Evolutionary conservation across 2,888 invertebrate species (phyloP), one percentile per base, ranked within the genome.

Genomic region (Drosophila prostipennis): DNA sequence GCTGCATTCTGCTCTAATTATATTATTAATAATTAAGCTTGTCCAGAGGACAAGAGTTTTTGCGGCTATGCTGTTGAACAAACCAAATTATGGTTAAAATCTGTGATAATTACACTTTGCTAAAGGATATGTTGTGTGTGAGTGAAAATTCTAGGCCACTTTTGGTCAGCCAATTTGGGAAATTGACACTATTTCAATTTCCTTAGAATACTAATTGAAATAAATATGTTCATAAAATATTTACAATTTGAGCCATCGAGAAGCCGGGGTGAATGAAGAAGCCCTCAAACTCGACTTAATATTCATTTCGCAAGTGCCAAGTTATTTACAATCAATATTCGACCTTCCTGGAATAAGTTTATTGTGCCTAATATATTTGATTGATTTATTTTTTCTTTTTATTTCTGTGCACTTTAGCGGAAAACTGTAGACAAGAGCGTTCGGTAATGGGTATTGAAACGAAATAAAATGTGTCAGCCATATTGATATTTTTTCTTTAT

Each of bases 401-500:
- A 54, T 55, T 45, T 60, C 16, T 45, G 32, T 14, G 45, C 26
- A 59, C 67, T 72, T 48, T 58, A 70, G 61, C 76, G 51, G 42
- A 60, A 57, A 56, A 79, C 52, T 32, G 68, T 61, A 61, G 77
- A 74, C 71, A 79, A 61, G 61, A 64, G 36, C 34, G 39, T 48
- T 70, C 34, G 43, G 60, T 59, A 71, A 71, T 55, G 71, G 56
- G 58, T 72, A 78, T 61, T 59, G 55, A 55, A 65, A 60, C 57
- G 71, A 48, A 71, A 67, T 59, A 55, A 82, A 75, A 75, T 69
- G 58, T 74, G 65, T 71, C 60, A 55, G 53, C 53, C 60, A 51
- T 60, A 64, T 73, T 65, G 52, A 64, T 58, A 72, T 52, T 53
- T 56, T 51, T 23, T 14, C 37, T 8, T 49, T 53, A 29, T 52